These are phyloP conservation scores for Ametastegia equiseti DNA, from an alignment of 2,888 invertebrate species.

Conservation along the genomic window DNA sequence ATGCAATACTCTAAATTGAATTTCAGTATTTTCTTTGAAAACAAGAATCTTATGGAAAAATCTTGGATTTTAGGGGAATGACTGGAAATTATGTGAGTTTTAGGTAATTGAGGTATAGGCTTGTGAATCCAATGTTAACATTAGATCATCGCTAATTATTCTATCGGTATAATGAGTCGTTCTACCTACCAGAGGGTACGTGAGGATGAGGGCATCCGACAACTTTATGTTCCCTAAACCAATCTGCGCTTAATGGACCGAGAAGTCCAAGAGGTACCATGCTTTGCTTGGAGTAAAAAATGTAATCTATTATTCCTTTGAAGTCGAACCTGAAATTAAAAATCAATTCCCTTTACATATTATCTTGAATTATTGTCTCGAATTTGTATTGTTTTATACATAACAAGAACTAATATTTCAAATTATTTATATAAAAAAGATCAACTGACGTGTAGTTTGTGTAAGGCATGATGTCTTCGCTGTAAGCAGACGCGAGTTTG, in stretches of 20 bases:
- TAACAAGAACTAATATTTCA: no score
- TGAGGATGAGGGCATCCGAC: constrained; percentile 99
- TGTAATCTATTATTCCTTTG: constrained; percentile 99
- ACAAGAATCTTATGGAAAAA: no score
- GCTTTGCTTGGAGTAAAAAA: constrained; percentile 97
- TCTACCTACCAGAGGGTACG: constrained; percentile 89
- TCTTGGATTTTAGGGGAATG: no score
- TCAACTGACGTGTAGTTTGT: constrained; percentile 98
- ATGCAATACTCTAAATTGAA: no score
- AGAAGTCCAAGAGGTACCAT: constrained; percentile 97
- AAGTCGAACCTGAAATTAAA: constrained; percentile 92
- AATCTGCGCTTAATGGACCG: constrained; percentile 95
- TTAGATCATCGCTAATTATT: neutral
- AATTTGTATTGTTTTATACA: no score
- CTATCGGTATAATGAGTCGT: neutral
- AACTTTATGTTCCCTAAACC: constrained; percentile 97
- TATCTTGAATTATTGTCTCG: constrained; percentile 35
- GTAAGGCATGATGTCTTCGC: constrained; percentile 96
- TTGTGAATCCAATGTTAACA: neutral
- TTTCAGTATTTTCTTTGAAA: no score
- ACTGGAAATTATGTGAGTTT: no score
- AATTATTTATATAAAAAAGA: no score
- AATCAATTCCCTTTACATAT: constrained; percentile 33
- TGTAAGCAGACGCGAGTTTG: constrained; percentile 96
- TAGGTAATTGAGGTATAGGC: neutral